Base-by-base conservation (phyloP, 2,888 invertebrate species). In the Catocala nupta region DNA sequence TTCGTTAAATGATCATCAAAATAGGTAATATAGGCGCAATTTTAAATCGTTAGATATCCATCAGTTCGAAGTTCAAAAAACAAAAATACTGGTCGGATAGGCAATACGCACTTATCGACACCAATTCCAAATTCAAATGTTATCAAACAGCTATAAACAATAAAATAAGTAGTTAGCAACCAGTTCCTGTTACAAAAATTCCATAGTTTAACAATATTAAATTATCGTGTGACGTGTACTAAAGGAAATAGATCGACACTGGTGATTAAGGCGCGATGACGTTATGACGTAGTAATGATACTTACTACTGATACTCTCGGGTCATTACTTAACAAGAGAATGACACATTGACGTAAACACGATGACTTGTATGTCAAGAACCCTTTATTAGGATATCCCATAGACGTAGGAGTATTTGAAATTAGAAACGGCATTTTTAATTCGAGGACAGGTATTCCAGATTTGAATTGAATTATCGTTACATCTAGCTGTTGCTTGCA, bases 181-280 rank as follows among this genome's bases (percentile, higher is more conserved):
- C n/a, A 62, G 45, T 51, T 55, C 62, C 62, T 56, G 48, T 42
- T 62, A 42, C 42, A 56, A 56, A 56, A 48, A 57, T 62, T 56
- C 62, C 62, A 62, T n/a, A 56, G 34, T 34, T 11, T 50, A 62
- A 34, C 9, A 45, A 53, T 13, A 42, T 47, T 44, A 48, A 51
- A 52, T 51, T 50, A 49, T 44, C 44, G 4, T 25, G 1, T 45
- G 36, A 42, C 36, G 43, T 33, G 16, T 55, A 44, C 16, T 52
- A 8, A 16, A 62, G 52, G 56, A 53, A 62, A 48, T 16, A 42
- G 34, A 54, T 49, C 36, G 34, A 54, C 39, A 47, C 6, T 10
- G 11, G 8, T 54, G 16, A 54, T 55, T 55, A 61, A 51, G 8
- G 36, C 36, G 6, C 36, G 6, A 39, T 39, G 9, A 7, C 36